phyloP scores from a whole-genome alignment of 2,113 vertebrate species.

The Nyctibius bracteatus region DNA sequence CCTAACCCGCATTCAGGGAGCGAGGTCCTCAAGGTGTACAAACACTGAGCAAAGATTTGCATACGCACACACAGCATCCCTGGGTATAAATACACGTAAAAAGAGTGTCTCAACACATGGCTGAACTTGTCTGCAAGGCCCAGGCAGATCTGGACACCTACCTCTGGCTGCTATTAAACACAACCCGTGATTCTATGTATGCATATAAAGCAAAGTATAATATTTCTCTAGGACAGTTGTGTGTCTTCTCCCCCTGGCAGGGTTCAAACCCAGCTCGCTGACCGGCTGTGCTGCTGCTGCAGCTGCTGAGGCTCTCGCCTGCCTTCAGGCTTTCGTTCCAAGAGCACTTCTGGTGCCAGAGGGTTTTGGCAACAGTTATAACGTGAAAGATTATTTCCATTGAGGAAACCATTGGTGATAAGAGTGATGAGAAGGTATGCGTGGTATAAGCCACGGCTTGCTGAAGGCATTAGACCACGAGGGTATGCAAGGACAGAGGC shows the following conservation, averaged over 20 bases:
- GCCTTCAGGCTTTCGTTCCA: slow-evolving; percentile 25
- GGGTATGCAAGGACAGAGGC: neutral
- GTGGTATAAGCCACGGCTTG: neutral
- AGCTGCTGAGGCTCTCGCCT: neutral
- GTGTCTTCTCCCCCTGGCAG: fast-evolving
- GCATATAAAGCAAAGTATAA: neutral
- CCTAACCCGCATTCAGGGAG: neutral
- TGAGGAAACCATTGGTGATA: slow-evolving; percentile 52
- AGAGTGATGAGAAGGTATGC: neutral
- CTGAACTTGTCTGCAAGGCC: neutral
- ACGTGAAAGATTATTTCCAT: slow-evolving; percentile 35
- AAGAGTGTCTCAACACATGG: fast-evolving
- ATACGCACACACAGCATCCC: fast-evolving
- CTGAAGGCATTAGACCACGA: neutral
- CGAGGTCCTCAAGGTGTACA: neutral
- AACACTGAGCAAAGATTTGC: neutral
- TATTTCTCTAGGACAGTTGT: neutral
- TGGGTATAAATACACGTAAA: neutral
- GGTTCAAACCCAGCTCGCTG: neutral
- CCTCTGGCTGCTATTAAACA: neutral
- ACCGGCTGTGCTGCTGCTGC: neutral
- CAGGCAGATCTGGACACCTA: neutral
- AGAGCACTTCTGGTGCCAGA: slow-evolving; percentile 39
- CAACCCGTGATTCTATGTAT: neutral
- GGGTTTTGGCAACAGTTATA: slow-evolving; percentile 25